A percentile compares a stretch with the other conserved stretches of the same genome.
These are phyloP conservation scores for Silurus aristotelis DNA, from an alignment of 2,797 vertebrate species.

Conservation along the genomic window DNA sequence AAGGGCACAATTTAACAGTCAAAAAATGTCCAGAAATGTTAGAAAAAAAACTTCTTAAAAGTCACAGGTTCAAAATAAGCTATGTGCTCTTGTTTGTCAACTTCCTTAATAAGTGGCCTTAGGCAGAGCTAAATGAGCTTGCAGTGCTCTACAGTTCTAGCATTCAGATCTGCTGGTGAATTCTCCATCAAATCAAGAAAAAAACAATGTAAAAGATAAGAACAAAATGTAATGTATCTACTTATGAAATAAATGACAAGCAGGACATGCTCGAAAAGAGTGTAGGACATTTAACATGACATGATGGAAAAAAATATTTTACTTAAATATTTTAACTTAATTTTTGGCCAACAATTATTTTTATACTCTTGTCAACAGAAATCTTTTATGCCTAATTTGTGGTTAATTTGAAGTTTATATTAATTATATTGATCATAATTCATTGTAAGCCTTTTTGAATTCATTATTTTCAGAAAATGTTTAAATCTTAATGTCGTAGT, in stretches of 20 bases:
- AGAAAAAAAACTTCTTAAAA: neutral
- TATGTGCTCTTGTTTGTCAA: constrained; percentile 23
- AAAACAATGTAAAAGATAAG: neutral
- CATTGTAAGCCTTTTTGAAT: neutral
- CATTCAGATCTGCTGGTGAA: neutral
- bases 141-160: neutral
- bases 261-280: neutral
- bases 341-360: neutral
- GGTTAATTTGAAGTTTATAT: neutral
- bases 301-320: neutral
- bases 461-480: neutral
- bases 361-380: neutral
- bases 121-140: constrained; percentile 1
- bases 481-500: neutral
- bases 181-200: neutral
- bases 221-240: neutral
- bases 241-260: neutral
- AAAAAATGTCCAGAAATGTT: neutral
- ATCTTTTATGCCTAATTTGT: neutral
- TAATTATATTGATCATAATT: neutral
- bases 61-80: neutral
- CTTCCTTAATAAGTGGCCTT: neutral
- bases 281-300: neutral
- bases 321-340: neutral
- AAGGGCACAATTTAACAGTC: constrained; percentile 10